Evolutionary conservation across 2,888 invertebrate species (phyloP), one percentile per base, ranked within the genome.

Genomic region (Aphelenchoides bicaudatus): DNA sequence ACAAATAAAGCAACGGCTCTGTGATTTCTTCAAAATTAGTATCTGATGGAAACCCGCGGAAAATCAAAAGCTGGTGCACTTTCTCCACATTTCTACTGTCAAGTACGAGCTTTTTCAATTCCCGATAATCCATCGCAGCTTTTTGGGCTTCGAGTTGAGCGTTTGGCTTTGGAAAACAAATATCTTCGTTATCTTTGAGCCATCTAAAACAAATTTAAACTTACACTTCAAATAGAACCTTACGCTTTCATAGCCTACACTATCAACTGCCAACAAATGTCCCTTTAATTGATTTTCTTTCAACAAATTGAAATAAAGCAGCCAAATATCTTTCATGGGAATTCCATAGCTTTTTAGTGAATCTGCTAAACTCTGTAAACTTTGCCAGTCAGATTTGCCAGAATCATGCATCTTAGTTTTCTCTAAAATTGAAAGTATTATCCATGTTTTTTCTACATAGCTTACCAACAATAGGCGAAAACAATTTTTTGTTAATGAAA

Each of bases 31-130:
- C 58, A 46, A 61, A 71, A 51, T 71, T 48, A 5, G 66, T 68
- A 34, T 71, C 65, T 6, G 31, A 23, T 3, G 73, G 73, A 62
- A 70, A 72, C 8, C 71, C 71, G 23, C 59, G 55, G 16, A 52
- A 49, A 2, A 53, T 39, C 27, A 73, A 30, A 29, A 61, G 58
- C 3, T 60, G 58, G 1, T 60, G 52, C 6, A 66, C 61, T 57
- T 62, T 68, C 3, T 63, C 43, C n/a, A 63, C 60, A 39, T 73
- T 71, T 19, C 57, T 57, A 29, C 62, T 58, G 6, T 57, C 62
- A 8, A 70, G 59, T 23, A 59, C 59, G 8, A 48, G 46, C 39
- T 67, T 62, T 6, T 23, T 13, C 34, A 49, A 23, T 16, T 49
- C 5, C 30, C 5, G 38, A 23, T 30, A 49, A 5, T 6, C 56